Evolutionary conservation across 2,797 vertebrate genomes (phyloP).

Genomic region (Huso huso): DNA sequence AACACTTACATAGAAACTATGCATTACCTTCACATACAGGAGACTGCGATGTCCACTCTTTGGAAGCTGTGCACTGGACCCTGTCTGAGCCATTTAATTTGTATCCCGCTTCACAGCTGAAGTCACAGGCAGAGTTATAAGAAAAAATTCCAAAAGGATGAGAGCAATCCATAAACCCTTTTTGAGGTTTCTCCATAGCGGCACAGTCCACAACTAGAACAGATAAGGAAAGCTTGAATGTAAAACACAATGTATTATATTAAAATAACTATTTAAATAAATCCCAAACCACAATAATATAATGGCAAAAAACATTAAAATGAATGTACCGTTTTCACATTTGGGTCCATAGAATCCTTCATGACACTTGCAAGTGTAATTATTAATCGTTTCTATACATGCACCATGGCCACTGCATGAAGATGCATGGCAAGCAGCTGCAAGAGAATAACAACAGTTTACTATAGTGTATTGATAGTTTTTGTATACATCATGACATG

Average conservation of each 20-base stretch:
- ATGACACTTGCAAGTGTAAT: conserved; percentile 50
- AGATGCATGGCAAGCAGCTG: conserved; percentile 56
- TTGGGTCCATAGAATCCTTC: conserved; percentile 56
- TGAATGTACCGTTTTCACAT: conserved; percentile 55
- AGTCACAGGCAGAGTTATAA: conserved; percentile 46
- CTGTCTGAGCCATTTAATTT: conserved; percentile 26
- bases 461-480: no score
- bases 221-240: background rate
- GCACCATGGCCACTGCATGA: conserved; percentile 56
- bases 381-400: conserved; percentile 70
- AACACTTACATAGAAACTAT: conserved; percentile 13
- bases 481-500: background rate
- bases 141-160: conserved; percentile 37
- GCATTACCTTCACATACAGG: conserved; percentile 67
- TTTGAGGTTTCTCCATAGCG: conserved; percentile 24
- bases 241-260: conserved; percentile 21
- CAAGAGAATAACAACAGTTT: background rate
- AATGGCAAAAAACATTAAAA: conserved; percentile 18
- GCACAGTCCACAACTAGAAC: conserved; percentile 46
- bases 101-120: conserved; percentile 53
- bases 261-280: background rate
- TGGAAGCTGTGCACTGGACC: conserved; percentile 43
- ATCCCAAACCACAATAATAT: conserved; percentile 10
- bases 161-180: conserved; percentile 32
- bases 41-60: conserved; percentile 53